Percentiles rank a stretch among this genome's conserved stretches.
phyloP scores from a whole-genome alignment of 2,797 vertebrate species.

The Myioborus melanocephalus region DNA sequence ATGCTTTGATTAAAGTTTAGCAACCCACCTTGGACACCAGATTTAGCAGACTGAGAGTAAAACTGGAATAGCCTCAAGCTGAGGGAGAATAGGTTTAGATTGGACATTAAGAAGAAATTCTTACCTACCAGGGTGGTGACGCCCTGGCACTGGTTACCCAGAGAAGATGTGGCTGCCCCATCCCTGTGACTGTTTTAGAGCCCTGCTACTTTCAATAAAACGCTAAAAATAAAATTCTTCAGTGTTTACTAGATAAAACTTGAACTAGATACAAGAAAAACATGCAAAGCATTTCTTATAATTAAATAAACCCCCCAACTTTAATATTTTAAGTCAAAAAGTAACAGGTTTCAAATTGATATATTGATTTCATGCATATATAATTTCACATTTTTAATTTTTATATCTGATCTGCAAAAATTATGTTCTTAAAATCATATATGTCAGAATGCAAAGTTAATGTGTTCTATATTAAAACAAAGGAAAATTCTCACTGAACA shows the following conservation, averaged over 20 bases:
- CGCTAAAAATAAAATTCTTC: background rate
- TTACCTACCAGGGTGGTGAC: background rate
- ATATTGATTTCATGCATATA: background rate
- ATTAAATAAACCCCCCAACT: too few species aligned
- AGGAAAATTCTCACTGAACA: background rate
- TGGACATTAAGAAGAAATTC: background rate
- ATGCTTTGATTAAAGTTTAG: background rate
- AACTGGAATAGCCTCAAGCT: background rate
- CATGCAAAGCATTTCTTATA: rapidly evolving
- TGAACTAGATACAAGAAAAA: background rate
- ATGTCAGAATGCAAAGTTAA: background rate
- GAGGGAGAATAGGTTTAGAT: background rate
- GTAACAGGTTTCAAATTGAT: background rate
- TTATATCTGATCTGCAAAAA: background rate
- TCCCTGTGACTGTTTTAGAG: rapidly evolving
- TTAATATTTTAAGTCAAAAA: background rate
- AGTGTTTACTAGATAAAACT: background rate
- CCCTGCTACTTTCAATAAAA: background rate
- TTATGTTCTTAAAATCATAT: background rate
- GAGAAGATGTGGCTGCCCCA: background rate
- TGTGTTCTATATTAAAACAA: background rate
- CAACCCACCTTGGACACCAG: background rate
- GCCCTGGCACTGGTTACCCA: too few species aligned
- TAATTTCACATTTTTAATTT: background rate
- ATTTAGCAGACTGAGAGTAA: background rate